These are phyloP conservation scores for Spilosoma lubricipeda DNA, from an alignment of 2,888 invertebrate genomes.

Conservation along the genomic window DNA sequence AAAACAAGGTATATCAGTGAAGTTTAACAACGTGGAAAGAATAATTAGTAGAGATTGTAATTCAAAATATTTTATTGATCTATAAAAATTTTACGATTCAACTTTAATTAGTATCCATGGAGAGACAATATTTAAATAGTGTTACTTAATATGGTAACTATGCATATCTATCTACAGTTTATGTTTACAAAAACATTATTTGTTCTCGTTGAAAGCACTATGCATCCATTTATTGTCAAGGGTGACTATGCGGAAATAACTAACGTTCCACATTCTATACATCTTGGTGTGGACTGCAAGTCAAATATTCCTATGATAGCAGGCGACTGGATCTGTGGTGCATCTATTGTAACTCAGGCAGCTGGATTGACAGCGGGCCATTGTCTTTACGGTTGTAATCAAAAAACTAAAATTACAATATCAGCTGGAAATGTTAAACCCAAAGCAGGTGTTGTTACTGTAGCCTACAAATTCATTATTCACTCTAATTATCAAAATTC, in stretches of 20 bases:
- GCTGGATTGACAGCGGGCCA: slow-evolving; percentile 4
- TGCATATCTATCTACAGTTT: neutral
- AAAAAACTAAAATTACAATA: neutral
- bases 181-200: neutral
- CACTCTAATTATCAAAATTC: neutral
- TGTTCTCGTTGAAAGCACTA: slow-evolving; percentile 1
- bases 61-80: neutral
- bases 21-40: neutral
- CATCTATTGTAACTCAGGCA: neutral
- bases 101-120: neutral
- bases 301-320: neutral
- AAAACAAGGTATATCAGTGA: neutral
- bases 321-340: slow-evolving; percentile 1
- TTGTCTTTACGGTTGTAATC: neutral
- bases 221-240: slow-evolving; percentile 3
- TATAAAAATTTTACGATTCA: slow-evolving; percentile 8
- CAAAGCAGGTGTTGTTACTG: neutral
- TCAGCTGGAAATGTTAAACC: neutral
- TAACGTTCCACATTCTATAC: slow-evolving; percentile 1
- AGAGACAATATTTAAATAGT: too few species aligned
- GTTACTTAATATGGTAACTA: neutral
- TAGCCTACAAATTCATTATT: neutral
- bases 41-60: neutral
- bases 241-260: neutral
- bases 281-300: neutral